Evolutionary conservation across 1,140 invertebrate species (phyloP), one percentile per base, ranked within the genome.

Genomic region (Drosophila burlai): DNA sequence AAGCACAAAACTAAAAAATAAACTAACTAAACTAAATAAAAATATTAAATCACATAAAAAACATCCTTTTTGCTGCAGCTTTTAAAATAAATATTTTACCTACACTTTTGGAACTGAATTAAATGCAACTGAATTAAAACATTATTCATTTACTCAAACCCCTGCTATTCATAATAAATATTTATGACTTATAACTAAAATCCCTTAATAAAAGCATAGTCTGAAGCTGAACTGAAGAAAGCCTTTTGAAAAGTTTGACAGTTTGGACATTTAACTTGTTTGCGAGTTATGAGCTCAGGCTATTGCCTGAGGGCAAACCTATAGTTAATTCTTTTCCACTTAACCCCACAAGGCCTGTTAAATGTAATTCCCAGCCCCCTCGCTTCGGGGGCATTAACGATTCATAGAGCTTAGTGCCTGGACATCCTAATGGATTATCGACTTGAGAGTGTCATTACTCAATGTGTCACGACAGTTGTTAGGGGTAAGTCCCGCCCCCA

Each of bases 391-490:
- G 58, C 71, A 75, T 66, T 66, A 61, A 57, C 69, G 66, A 76
- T 84, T 80, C 81, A 84, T 67, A 29, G 64, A 62, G 66, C 81
- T 72, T 55, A 67, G 55, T 36, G 72, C n/a, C 29, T 46, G 63
- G 73, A 45, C 64, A 54, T 68, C 46, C 40, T 46, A 59, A 69
- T 80, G 45, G 85, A 83, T 80, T 86, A 83, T 83, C 71, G 84
- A 76, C 80, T 80, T 38, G 60, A 68, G 81, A 65, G 45, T 47
- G 67, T 79, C 83, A 86, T 86, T 86, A 86, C 76, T 87, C 83
- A 87, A 86, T 87, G 66, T 86, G 83, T 86, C 83, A 80, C 60
- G 59, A 63, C 73, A 61, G 42, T 75, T 54, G 71, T 34, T 57
- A 24, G 55, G 21, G 36, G 54, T 11, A 57, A 15, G 26, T 15